These are phyloP conservation scores for Zele albiditarsus DNA, from an alignment of 2,888 invertebrate species.

Conservation along the genomic window DNA sequence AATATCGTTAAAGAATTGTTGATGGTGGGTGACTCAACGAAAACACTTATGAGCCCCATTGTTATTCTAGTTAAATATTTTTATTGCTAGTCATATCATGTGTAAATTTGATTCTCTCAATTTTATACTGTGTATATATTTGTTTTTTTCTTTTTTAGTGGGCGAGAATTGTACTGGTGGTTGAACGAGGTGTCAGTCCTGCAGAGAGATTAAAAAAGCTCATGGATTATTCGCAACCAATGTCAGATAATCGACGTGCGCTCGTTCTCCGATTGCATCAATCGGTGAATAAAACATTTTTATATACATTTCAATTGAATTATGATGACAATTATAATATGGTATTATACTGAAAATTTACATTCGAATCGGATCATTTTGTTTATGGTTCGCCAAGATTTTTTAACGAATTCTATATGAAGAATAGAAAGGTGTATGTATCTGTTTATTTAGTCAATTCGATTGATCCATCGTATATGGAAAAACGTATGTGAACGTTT, in stretches of 20 bases:
- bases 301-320: no score
- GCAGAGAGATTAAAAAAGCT: constrained; percentile 89
- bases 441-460: no score
- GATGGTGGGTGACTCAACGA: constrained; percentile 5
- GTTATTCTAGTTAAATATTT: constrained; percentile 9
- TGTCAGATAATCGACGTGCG: constrained; percentile 90
- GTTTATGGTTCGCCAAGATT: no score
- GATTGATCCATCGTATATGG: no score
- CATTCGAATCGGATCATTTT: no score
- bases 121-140: background rate
- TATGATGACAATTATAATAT: no score
- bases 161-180: constrained; percentile 97
- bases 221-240: constrained; percentile 94
- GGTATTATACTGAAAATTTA: no score
- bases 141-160: constrained; percentile 77
- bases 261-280: constrained; percentile 91
- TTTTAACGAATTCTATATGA: no score
- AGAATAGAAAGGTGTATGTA: no score
- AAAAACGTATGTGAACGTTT: no score
- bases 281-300: constrained; percentile 77
- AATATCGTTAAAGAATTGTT: background rate
- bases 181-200: constrained; percentile 96
- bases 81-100: background rate
- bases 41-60: constrained; percentile 6
- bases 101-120: background rate